These are phyloP conservation scores for Danionella cerebrum DNA, from an alignment of 2,113 vertebrate genomes.

Conservation along the genomic window DNA sequence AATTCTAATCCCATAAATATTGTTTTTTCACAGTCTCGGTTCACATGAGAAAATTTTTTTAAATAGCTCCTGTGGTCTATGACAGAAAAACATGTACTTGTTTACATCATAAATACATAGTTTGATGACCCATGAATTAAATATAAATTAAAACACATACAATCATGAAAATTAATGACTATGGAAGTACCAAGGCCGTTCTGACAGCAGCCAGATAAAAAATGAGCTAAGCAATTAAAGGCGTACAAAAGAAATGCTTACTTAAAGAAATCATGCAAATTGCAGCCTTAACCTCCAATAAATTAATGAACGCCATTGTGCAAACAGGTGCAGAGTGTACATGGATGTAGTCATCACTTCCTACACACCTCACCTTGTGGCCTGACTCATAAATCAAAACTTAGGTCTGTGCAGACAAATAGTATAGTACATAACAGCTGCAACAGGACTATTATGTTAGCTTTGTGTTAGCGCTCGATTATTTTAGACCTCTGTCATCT, in stretches of 20 bases:
- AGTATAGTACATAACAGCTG: slow-evolving; percentile 12
- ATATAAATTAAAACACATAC: too few relatives aligned
- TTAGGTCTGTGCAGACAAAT: not conserved
- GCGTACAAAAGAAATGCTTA: slow-evolving; percentile 10
- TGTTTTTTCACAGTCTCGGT: too few relatives aligned
- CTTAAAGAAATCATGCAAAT: slow-evolving; percentile 35
- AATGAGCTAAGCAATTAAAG: slow-evolving; percentile 4
- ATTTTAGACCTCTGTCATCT: slow-evolving; percentile 47
- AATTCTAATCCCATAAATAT: too few relatives aligned
- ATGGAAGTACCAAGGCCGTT: too few relatives aligned
- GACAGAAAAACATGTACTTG: too few relatives aligned
- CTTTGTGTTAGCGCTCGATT: slow-evolving; percentile 10
- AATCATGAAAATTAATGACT: too few relatives aligned
- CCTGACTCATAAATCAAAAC: slow-evolving; percentile 46
- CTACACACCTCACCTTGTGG: slow-evolving; percentile 44
- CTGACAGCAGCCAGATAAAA: not conserved
- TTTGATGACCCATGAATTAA: too few relatives aligned
- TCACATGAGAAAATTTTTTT: too few relatives aligned
- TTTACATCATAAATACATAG: too few relatives aligned
- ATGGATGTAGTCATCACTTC: slow-evolving; percentile 36
- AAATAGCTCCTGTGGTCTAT: too few relatives aligned
- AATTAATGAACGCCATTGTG: slow-evolving; percentile 11
- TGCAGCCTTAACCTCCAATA: slow-evolving; percentile 19
- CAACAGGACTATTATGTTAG: not conserved
- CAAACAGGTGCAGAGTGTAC: slow-evolving; percentile 34